phyloP scores from a whole-genome alignment of 2,113 vertebrate species.

The Rousettus leschenaultii region DNA sequence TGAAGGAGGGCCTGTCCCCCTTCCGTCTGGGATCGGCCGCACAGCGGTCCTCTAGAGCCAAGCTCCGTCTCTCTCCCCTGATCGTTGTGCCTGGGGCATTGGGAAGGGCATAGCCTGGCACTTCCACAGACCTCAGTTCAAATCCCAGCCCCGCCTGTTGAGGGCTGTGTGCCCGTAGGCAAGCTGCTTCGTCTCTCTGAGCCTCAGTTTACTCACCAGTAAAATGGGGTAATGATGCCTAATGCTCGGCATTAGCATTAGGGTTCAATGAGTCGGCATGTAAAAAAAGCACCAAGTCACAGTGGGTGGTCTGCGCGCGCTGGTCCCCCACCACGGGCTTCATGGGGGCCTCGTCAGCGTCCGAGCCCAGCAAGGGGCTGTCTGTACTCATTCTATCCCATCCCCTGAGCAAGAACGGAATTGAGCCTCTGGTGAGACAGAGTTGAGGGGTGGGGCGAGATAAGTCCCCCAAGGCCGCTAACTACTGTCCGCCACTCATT shows the following conservation, averaged over 20 bases:
- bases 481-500: not conserved
- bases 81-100: not conserved
- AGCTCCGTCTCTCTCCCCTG: not conserved
- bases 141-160: not conserved
- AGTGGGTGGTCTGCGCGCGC: not conserved
- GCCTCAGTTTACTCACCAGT: not conserved
- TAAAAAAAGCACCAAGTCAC: not conserved
- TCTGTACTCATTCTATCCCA: rapidly evolving
- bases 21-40: not conserved
- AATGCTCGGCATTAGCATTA: not conserved
- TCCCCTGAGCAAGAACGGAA: not conserved
- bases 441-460: not conserved
- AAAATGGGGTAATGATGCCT: not conserved
- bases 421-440: not conserved
- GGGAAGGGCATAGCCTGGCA: not conserved
- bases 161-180: not conserved
- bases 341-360: not conserved
- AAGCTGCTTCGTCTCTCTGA: not conserved
- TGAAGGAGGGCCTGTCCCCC: not conserved
- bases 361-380: not conserved
- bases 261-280: not conserved
- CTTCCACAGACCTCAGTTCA: not conserved
- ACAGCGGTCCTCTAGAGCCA: not conserved
- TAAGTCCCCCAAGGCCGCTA: not conserved
- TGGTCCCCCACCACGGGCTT: not conserved